Evolutionary conservation across 2,113 vertebrate genomes (phyloP).

Genomic region (Thamnaconus septentrionalis): DNA sequence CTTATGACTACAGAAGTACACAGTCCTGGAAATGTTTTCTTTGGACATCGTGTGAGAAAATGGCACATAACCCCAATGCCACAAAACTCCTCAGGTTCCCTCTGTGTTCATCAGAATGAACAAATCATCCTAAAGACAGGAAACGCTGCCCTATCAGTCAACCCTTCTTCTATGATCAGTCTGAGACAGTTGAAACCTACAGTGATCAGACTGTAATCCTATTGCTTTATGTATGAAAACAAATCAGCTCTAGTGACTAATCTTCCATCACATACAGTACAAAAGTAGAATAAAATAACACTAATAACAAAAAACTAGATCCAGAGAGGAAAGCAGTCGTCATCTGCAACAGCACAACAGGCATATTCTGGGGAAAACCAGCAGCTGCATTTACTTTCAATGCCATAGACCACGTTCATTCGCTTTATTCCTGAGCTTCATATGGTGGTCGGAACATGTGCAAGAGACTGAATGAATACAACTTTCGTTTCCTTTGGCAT

Average conservation of each 20-base stretch:
- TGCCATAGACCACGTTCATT: slow-evolving; percentile 15
- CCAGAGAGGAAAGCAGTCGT: slow-evolving; percentile 26
- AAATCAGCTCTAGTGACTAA: slow-evolving; percentile 64
- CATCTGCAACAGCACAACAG: slow-evolving; percentile 14
- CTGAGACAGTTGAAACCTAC: slow-evolving; percentile 50
- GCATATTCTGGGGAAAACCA: slow-evolving; percentile 15
- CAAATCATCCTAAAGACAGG: slow-evolving; percentile 21
- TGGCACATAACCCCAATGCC: slow-evolving; percentile 16
- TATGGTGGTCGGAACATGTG: slow-evolving; percentile 17
- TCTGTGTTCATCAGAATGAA: slow-evolving; percentile 26
- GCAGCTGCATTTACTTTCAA: not conserved
- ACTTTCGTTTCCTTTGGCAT: slow-evolving; percentile 43
- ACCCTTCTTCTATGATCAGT: slow-evolving; percentile 32
- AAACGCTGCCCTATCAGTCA: slow-evolving; percentile 21
- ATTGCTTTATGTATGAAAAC: slow-evolving; percentile 70
- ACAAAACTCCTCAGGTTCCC: slow-evolving; percentile 22
- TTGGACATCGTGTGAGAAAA: slow-evolving; percentile 36
- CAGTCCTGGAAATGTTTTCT: slow-evolving; percentile 49
- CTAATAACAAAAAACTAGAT: slow-evolving; percentile 35
- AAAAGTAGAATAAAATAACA: slow-evolving; percentile 44
- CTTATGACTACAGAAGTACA: slow-evolving; percentile 32
- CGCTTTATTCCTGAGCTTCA: slow-evolving; percentile 41
- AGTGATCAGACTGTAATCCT: slow-evolving; percentile 69
- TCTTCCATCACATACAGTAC: slow-evolving; percentile 57
- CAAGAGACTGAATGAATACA: slow-evolving; percentile 13